phyloP scores from a whole-genome alignment of 2,888 invertebrate genomes.

The Zygaena filipendulae region DNA sequence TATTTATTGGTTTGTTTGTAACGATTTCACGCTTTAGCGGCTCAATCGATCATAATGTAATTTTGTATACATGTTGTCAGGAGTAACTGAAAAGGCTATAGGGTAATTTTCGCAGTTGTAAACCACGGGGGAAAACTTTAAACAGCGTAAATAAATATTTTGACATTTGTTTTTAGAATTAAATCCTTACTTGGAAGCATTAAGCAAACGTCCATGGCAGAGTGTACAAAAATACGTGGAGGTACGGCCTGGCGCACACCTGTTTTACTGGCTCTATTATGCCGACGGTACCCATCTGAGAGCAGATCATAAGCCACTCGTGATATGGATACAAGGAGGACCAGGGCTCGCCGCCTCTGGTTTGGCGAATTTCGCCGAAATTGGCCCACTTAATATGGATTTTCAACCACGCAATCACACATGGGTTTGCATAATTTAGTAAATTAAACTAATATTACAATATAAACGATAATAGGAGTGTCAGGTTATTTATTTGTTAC shows the following conservation, averaged over 20 bases:
- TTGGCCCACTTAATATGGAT: slow-evolving; percentile 79
- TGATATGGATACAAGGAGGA: slow-evolving; percentile 92
- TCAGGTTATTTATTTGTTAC: no score
- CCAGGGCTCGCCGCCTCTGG: slow-evolving; percentile 87
- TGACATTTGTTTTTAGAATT: slow-evolving; percentile 18
- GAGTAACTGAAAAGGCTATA: no score
- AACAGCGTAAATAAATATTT: no score
- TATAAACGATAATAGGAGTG: no score
- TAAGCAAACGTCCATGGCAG: slow-evolving; percentile 28
- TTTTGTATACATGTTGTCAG: no score
- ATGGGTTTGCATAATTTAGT: slow-evolving; percentile 79
- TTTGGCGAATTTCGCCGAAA: slow-evolving; percentile 86
- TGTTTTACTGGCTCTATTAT: slow-evolving; percentile 92
- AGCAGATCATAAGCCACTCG: slow-evolving; percentile 71
- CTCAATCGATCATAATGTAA: no score
- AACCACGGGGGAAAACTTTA: no score
- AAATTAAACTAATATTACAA: no score
- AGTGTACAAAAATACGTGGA: slow-evolving; percentile 78
- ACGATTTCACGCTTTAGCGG: no score
- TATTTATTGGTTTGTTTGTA: no score
- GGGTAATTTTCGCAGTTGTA: no score
- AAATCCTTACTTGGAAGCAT: slow-evolving; percentile 37
- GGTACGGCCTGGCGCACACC: slow-evolving; percentile 78
- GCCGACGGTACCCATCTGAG: slow-evolving; percentile 71
- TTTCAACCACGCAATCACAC: slow-evolving; percentile 75